These are phyloP conservation scores for Heliconius nattereri DNA, from an alignment of 1,140 invertebrate genomes.

Conservation along the genomic window DNA sequence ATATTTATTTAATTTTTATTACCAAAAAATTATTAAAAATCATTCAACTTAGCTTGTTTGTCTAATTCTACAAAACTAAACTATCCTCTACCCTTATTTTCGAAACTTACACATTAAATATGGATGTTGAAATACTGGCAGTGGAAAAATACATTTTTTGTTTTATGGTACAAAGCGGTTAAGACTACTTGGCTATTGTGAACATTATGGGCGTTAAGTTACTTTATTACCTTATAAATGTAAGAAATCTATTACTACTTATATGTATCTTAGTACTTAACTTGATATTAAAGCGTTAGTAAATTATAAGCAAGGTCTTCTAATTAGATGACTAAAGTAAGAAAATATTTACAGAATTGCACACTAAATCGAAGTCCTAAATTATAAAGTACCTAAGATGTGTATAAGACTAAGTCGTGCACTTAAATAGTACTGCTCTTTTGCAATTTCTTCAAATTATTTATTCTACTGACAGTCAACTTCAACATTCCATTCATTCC, in stretches of 20 bases:
- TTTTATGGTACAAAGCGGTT: conserved; percentile 50
- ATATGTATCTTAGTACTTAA: conserved; percentile 25
- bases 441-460: conserved; percentile 2
- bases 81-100: conserved; percentile 61
- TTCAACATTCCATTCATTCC: conserved; percentile 31
- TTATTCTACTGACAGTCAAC: conserved; percentile 35
- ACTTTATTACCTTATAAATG: conserved; percentile 16
- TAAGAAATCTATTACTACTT: conserved; percentile 3
- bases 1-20: conserved; percentile 72
- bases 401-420: conserved; percentile 31
- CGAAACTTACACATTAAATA: conserved; percentile 57
- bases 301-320: conserved; percentile 36
- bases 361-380: conserved; percentile 45
- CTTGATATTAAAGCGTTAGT: conserved; percentile 40
- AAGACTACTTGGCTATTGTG: conserved; percentile 39
- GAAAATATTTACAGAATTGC: conserved; percentile 62
- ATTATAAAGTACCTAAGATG: conserved; percentile 22
- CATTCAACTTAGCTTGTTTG: conserved; percentile 72
- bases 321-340: conserved; percentile 29
- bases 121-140: conserved; percentile 82
- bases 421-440: conserved; percentile 15
- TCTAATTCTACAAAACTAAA: conserved; percentile 61
- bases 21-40: conserved; percentile 82
- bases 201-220: conserved; percentile 30
- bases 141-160: conserved; percentile 80